These are phyloP conservation scores for Zapornia atra DNA, from an alignment of 2,113 vertebrate genomes.

Conservation along the genomic window DNA sequence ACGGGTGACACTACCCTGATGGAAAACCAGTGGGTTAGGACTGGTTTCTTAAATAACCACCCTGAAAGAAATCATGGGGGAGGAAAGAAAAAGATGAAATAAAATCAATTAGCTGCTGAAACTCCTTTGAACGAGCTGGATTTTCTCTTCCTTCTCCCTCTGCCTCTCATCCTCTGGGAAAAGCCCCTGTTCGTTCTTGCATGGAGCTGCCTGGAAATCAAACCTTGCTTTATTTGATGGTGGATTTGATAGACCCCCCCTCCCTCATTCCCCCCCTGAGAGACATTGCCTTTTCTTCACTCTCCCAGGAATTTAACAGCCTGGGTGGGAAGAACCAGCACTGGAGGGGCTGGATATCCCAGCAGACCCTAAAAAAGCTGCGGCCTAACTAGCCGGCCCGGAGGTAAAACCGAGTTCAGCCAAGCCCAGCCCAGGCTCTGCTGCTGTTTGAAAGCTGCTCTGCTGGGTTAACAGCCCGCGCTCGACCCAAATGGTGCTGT, in stretches of 20 bases:
- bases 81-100: not conserved
- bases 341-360: rapidly evolving
- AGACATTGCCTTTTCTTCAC: not conserved
- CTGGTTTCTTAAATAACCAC: not conserved
- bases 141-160: not conserved
- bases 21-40: not conserved
- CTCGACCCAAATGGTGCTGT: not conserved
- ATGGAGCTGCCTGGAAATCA: not conserved
- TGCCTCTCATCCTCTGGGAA: not conserved
- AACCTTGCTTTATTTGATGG: not conserved
- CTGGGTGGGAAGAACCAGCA: rapidly evolving
- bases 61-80: not conserved
- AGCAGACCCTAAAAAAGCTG: not conserved
- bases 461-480: not conserved
- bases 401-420: not conserved
- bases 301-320: not conserved
- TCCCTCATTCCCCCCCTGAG: too few species aligned
- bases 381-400: rapidly evolving
- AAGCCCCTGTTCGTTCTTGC: not conserved
- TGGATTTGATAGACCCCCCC: not conserved
- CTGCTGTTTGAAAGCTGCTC: not conserved
- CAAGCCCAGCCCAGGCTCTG: not conserved
- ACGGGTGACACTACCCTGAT: not conserved
- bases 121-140: not conserved
- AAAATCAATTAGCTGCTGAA: not conserved